A percentile compares a stretch with the other conserved stretches of the same genome.
These are phyloP conservation scores for Andrena hattorfiana DNA, from an alignment of 2,888 invertebrate genomes.

Conservation along the genomic window DNA sequence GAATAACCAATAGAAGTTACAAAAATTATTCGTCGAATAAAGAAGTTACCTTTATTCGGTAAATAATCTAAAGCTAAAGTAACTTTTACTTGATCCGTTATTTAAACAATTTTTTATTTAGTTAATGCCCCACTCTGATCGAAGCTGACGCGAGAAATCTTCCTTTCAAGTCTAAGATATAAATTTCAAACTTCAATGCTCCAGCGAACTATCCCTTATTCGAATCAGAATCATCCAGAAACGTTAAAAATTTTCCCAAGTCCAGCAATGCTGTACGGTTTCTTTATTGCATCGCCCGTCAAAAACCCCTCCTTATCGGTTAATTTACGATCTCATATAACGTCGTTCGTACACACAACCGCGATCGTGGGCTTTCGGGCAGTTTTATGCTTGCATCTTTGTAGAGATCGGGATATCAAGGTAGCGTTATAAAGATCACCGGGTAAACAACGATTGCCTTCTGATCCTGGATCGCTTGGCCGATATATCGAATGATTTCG, in stretches of 20 bases:
- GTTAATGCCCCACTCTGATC: too few relatives aligned
- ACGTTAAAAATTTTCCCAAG: neutral
- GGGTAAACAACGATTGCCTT: neutral
- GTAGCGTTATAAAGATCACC: conserved; percentile 5
- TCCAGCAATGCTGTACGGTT: neutral
- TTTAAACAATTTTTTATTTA: too few relatives aligned
- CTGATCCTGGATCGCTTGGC: neutral
- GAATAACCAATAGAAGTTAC: too few relatives aligned
- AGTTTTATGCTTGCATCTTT: conserved; percentile 21
- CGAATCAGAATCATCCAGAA: neutral
- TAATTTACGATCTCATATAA: conserved; percentile 9
- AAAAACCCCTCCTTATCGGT: neutral
- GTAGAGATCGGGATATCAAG: conserved; percentile 7
- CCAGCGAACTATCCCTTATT: too few relatives aligned
- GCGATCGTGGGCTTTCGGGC: conserved; percentile 5
- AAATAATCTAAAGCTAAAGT: too few relatives aligned
- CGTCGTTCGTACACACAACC: neutral
- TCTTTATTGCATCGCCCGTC: neutral
- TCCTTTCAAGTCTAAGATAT: too few relatives aligned
- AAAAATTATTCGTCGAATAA: too few relatives aligned
- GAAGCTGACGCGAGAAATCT: too few relatives aligned
- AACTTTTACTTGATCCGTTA: too few relatives aligned
- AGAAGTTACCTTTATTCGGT: too few relatives aligned
- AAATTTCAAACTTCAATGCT: too few relatives aligned
- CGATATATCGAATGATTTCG: conserved; percentile 26